Base-by-base conservation (phyloP, 2,797 vertebrate genomes). In the Microhierax caerulescens region DNA sequence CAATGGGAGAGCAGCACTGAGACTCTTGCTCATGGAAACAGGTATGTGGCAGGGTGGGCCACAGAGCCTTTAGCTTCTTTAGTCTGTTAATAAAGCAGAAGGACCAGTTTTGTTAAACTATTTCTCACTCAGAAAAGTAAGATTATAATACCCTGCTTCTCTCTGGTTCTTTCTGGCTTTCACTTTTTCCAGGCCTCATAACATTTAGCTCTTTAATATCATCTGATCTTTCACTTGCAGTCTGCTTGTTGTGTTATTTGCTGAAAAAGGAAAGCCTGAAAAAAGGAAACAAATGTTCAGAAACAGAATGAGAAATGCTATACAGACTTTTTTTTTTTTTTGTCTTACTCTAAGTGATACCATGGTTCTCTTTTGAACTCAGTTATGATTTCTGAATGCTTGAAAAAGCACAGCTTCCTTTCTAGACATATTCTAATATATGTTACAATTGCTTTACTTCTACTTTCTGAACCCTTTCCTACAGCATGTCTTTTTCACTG, bases 31-130 rank as follows among this genome's bases (percentile, higher is more conserved):
- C 10, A 27, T 1, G 1, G 56, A 91, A 65, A 78, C n/a, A 6
- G 4, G 7, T 53, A 48, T 28, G 8, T 53, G 19, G 2, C 13
- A 21, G 8, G 9, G 8, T 3, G 0, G 2, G 79, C 2, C 32
- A 75, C 14, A 47, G 9, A 47, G 3, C 2, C 2, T 47, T 59
- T 41, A 25, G 41, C 47, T 54, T 59, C 11, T 57, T 78, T 48
- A 53, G 7, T 86, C 11, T 57, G 7, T 56, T 88, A 76, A 24
- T 64, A 43, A 73, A 68, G 13, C 13, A 45, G 11, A 60, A 76
- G 5, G 7, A 60, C 10, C 6, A 60, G 22, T 65, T 85, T 69
- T 80, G 6, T 30, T 36, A 45, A 63, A 50, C 5, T 47, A 9
- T 73, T 88, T 53, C 4, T 60, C 19, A 48, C 16, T 73, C 9